Evolutionary conservation across 1,140 invertebrate species (phyloP).

Genomic region (Pemphigus obesinymphae): DNA sequence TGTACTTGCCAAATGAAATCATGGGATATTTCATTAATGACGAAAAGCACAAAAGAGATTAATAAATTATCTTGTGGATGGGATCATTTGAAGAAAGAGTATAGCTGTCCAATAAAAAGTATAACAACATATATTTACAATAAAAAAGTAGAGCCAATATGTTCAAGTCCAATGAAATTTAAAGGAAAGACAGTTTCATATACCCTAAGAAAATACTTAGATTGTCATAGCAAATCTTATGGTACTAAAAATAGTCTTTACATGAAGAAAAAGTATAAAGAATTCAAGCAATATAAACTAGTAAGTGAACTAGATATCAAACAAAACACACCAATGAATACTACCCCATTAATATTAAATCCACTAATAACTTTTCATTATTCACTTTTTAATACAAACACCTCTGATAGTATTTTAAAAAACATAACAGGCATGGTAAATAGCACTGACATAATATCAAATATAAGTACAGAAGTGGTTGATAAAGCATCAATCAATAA

Average conservation of each 20-base stretch:
- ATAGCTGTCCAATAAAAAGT: constrained; percentile 47
- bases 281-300: background rate
- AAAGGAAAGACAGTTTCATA: constrained; percentile 61
- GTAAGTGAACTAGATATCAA: background rate
- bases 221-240: constrained; percentile 27
- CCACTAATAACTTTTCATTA: background rate
- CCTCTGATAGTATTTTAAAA: background rate
- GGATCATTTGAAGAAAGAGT: constrained; percentile 51
- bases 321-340: background rate
- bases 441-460: background rate
- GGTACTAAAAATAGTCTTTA: background rate
- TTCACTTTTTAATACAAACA: background rate
- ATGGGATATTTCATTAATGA: constrained; percentile 58
- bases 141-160: constrained; percentile 60
- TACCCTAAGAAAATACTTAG: constrained; percentile 53
- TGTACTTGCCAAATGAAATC: constrained; percentile 62
- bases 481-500: background rate
- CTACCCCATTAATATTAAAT: background rate
- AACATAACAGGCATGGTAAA: background rate
- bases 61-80: constrained; percentile 51
- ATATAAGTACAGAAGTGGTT: background rate
- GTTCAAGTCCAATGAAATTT: constrained; percentile 57
- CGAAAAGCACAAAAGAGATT: constrained; percentile 52
- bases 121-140: constrained; percentile 54
- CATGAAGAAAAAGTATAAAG: constrained; percentile 41